phyloP scores from a whole-genome alignment of 2,888 invertebrate species.

The Lacanobia oleracea region DNA sequence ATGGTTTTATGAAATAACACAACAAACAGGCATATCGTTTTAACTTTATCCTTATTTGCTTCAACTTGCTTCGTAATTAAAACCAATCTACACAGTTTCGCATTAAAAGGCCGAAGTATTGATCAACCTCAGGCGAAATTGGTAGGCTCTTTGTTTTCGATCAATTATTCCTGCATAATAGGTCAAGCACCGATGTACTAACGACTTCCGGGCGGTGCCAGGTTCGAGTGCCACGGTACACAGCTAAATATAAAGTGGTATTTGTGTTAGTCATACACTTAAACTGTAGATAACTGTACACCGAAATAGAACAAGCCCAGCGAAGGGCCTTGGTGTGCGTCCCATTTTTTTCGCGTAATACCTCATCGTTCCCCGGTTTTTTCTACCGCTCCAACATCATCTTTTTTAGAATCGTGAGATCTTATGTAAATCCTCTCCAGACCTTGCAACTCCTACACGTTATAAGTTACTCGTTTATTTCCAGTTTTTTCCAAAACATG shows the following conservation, averaged over 20 bases:
- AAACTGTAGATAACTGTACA: conserved; percentile 62
- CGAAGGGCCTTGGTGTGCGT: conserved; percentile 70
- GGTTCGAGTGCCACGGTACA: conserved; percentile 70
- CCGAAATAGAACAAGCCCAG: conserved; percentile 71
- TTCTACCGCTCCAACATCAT: conserved; percentile 17
- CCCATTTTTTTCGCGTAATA: conserved; percentile 60
- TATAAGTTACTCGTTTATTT: conserved; percentile 36
- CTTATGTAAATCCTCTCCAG: conserved; percentile 42
- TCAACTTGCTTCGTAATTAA: conserved; percentile 40
- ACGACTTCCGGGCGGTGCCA: conserved; percentile 80
- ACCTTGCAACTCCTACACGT: conserved; percentile 22
- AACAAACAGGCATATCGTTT: conserved; percentile 19
- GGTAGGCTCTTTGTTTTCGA: conserved; percentile 72
- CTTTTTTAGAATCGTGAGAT: conserved; percentile 45
- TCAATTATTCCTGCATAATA: conserved; percentile 77
- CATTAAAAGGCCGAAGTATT: conserved; percentile 43
- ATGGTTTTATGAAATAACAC: conserved; percentile 23
- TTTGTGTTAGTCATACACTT: conserved; percentile 67
- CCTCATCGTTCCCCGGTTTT: conserved; percentile 26
- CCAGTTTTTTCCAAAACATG: conserved; percentile 21
- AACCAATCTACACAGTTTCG: conserved; percentile 39
- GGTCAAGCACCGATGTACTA: conserved; percentile 78
- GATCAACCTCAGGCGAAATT: conserved; percentile 54
- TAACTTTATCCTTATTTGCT: conserved; percentile 34
- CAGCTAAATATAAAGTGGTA: conserved; percentile 77